Percentiles rank a stretch among this genome's conserved stretches.
Evolutionary conservation across 2,797 vertebrate species (phyloP).

Genomic region (Oreortyx pictus): DNA sequence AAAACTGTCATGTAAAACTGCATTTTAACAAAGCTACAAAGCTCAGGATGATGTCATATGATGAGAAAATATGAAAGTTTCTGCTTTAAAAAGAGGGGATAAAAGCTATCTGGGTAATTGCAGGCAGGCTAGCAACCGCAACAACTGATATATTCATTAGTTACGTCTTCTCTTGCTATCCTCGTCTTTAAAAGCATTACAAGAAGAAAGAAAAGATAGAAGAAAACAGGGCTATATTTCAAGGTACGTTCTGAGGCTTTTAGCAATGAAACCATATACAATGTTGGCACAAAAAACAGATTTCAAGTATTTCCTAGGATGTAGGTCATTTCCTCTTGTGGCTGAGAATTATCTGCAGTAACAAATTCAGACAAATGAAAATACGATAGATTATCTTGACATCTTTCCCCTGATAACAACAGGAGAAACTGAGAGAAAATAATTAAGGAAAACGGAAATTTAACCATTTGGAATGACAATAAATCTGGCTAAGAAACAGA

Average conservation of each 20-base stretch:
- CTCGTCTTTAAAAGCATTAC: background rate
- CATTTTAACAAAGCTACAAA: constrained; percentile 18
- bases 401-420: background rate
- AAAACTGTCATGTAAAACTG: background rate
- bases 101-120: constrained; percentile 2
- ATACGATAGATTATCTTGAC: background rate
- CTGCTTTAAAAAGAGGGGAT: constrained; percentile 6
- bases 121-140: background rate
- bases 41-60: background rate
- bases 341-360: background rate
- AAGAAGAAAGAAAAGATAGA: background rate
- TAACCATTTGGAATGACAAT: background rate
- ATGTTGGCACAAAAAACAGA: background rate
- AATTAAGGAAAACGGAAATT: background rate
- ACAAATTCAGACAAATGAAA: background rate
- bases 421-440: background rate
- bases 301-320: background rate
- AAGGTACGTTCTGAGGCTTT: background rate
- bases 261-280: background rate
- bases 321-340: background rate
- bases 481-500: background rate
- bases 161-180: background rate
- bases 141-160: background rate
- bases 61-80: constrained; percentile 22
- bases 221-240: background rate